Conservation (phyloP, 2,888 invertebrate species). For the Nebria brevicollis region DNA sequence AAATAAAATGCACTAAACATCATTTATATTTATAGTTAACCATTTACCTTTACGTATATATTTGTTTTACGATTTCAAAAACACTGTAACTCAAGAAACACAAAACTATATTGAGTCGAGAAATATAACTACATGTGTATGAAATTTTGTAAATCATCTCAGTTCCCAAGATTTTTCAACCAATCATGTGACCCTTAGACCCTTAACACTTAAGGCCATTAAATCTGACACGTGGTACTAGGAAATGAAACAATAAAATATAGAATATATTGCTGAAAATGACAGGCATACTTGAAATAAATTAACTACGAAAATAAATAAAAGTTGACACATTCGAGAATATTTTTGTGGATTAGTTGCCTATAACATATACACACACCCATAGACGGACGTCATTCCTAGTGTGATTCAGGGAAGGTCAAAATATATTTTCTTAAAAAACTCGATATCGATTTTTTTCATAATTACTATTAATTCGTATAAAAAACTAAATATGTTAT, state of each 20-base stretch:
- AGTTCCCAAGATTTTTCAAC: background rate
- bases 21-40: no score
- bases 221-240: background rate
- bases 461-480: no score
- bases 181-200: background rate
- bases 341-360: background rate
- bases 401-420: no score
- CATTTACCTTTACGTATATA: no score
- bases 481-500: background rate
- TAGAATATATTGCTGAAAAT: background rate
- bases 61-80: no score
- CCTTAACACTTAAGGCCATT: background rate
- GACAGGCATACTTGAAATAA: background rate
- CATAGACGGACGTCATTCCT: no score
- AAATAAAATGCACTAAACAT: no score
- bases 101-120: no score
- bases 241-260: background rate
- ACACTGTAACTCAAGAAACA: no score
- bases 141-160: no score
- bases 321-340: constrained; percentile 11
- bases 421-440: background rate
- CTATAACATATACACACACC: no score
- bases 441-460: background rate
- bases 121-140: no score
- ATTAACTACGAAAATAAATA: background rate